Evolutionary conservation across 2,797 vertebrate species (phyloP).

Genomic region (Manis crassicaudata): DNA sequence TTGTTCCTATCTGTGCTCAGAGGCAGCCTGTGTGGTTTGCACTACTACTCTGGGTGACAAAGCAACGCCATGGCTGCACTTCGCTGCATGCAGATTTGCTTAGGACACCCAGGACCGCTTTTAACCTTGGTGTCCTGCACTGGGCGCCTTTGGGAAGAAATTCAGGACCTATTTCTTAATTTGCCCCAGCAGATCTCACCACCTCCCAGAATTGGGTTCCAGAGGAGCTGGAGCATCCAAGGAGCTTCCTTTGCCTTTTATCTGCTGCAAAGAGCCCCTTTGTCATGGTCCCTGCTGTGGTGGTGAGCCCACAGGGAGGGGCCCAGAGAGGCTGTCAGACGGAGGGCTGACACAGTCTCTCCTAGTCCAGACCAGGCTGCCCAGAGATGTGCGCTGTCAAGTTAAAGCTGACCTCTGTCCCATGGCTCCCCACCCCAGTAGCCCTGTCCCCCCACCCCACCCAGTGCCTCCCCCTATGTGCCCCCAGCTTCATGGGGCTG

Average conservation of each 20-base stretch:
- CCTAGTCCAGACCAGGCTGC: not conserved
- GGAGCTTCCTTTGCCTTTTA: not conserved
- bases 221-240: not conserved
- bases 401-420: not conserved
- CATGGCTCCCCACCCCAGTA: rapidly evolving
- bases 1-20: not conserved
- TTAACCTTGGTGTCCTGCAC: not conserved
- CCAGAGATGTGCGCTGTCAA: not conserved
- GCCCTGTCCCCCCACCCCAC: not conserved
- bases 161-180: not conserved
- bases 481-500: not conserved
- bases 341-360: not conserved
- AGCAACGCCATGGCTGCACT: not conserved
- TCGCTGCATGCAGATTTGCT: not conserved
- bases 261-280: not conserved
- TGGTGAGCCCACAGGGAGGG: not conserved
- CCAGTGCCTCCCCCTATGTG: not conserved
- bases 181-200: not conserved
- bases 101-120: no score
- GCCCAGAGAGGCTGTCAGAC: not conserved
- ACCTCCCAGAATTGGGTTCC: not conserved
- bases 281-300: not conserved
- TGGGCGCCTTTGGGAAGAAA: not conserved
- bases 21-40: not conserved
- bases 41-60: not conserved